phyloP scores from a whole-genome alignment of 2,888 invertebrate genomes.

The Cantharis rustica region DNA sequence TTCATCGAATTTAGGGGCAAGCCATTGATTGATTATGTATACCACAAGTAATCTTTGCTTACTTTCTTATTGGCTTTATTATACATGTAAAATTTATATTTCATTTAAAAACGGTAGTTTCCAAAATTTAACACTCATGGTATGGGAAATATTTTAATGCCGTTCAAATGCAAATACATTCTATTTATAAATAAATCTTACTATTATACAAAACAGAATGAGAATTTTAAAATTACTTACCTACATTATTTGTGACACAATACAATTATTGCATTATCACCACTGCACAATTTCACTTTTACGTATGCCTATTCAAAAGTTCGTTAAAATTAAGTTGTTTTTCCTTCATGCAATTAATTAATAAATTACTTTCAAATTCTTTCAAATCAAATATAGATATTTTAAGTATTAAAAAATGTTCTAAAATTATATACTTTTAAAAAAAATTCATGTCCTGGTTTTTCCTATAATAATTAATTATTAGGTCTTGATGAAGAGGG shows the following conservation, averaged over 20 bases:
- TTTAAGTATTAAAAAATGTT: too few relatives aligned
- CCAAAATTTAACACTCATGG: constrained; percentile 16
- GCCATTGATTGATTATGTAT: constrained; percentile 12
- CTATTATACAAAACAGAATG: background rate
- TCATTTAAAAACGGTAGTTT: background rate
- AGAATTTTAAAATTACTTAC: background rate
- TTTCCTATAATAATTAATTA: too few relatives aligned
- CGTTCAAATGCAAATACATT: constrained; percentile 8
- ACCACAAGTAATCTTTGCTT: constrained; percentile 1
- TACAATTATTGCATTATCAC: background rate
- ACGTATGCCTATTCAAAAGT: too few relatives aligned
- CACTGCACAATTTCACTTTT: background rate
- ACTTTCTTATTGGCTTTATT: constrained; percentile 3
- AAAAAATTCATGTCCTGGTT: too few relatives aligned
- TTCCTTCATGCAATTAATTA: too few relatives aligned
- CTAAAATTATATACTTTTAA: too few relatives aligned
- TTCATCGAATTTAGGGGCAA: constrained; percentile 23
- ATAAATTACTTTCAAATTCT: too few relatives aligned
- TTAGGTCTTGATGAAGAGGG: too few relatives aligned
- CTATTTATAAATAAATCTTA: background rate
- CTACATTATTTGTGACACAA: background rate
- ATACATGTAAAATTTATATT: constrained; percentile 8
- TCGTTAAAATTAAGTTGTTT: too few relatives aligned
- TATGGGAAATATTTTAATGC: constrained; percentile 16
- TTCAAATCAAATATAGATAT: too few relatives aligned